Base-by-base conservation (phyloP, 2,113 vertebrate genomes). In the Sinocyclocheilus anophthalmus region DNA sequence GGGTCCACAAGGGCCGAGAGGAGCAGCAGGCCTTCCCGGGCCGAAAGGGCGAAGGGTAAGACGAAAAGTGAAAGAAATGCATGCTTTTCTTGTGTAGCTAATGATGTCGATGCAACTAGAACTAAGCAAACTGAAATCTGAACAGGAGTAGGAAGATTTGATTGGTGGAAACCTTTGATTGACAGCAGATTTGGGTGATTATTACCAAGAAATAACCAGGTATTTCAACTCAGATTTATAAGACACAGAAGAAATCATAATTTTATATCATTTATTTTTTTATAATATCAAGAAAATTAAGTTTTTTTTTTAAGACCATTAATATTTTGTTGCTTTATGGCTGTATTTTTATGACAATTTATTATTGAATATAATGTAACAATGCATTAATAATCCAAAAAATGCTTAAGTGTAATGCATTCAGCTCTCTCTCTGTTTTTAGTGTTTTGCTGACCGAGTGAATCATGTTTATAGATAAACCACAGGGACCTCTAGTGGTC, bases 11-110 rank as follows among this genome's bases (percentile, higher is more conserved):
- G 98, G 98, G 14, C 78, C 89, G 88, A 96, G 96, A 91, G 98
- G 98, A 59, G 85, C 89, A 84, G 89, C 95, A 79, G 98, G 98
- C 4, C 93, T 91, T 18, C 92, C 93, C 72, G 98, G 98, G 79
- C 88, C 93, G 20, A 98, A 98, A 91, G 98, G 98, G 89, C 94
- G 93, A 92, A 96, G 94, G 92, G 98, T 99, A 95, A 97, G 96
- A 94, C 39, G 14, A 37, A 22, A 6, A 4, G 12, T 24, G 72
- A 75, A 76, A 1, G 22, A 24, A 81, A 20, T 24, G 9, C 0
- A 55, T 20, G 39, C 20, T 73, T 33, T 39, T 33, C 14, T 14
- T 5, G 5, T 1, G 1, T 53, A 26, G 33, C 59, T 67, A 67
- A 13, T 67, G 63, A 30, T 30, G 12, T 16, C 63, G 26, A 4